Conservation (phyloP, 1,140 invertebrate genomes). For the Drosophila bocqueti region DNA sequence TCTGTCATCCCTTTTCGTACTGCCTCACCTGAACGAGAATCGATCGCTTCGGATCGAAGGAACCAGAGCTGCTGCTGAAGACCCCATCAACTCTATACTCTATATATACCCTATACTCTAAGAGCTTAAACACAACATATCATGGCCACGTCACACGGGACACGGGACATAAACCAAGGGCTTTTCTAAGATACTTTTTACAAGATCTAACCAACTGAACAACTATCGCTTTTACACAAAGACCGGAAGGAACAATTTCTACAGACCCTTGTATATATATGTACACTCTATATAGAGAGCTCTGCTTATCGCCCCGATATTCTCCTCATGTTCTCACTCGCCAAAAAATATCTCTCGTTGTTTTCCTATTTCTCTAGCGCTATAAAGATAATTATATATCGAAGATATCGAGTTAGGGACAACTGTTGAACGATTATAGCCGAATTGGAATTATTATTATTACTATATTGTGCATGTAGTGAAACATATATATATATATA, state of each 20-base stretch:
- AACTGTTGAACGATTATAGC: constrained; percentile 32
- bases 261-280: constrained; percentile 53
- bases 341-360: constrained; percentile 31
- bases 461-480: constrained; percentile 60
- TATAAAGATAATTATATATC: constrained; percentile 13
- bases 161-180: constrained; percentile 37
- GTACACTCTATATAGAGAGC: constrained; percentile 37
- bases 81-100: constrained; percentile 12
- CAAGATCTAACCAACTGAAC: constrained; percentile 41
- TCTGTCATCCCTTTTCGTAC: constrained; percentile 29
- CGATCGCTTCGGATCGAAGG: constrained; percentile 20
- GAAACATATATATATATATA: neutral
- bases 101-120: constrained; percentile 56
- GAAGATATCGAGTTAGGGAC: constrained; percentile 26
- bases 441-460: constrained; percentile 42
- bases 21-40: constrained; percentile 48
- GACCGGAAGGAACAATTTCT: constrained; percentile 21
- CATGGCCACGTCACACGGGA: constrained; percentile 46
- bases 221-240: constrained; percentile 59
- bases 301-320: constrained; percentile 30
- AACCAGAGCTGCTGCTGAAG: constrained; percentile 51
- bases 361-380: constrained; percentile 28
- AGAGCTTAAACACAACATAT: constrained; percentile 71
- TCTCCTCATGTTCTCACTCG: constrained; percentile 36
- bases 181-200: constrained; percentile 78